Conservation (phyloP, 53 echinoderm and acorn worm species). For the Holothuria scabra region DNA sequence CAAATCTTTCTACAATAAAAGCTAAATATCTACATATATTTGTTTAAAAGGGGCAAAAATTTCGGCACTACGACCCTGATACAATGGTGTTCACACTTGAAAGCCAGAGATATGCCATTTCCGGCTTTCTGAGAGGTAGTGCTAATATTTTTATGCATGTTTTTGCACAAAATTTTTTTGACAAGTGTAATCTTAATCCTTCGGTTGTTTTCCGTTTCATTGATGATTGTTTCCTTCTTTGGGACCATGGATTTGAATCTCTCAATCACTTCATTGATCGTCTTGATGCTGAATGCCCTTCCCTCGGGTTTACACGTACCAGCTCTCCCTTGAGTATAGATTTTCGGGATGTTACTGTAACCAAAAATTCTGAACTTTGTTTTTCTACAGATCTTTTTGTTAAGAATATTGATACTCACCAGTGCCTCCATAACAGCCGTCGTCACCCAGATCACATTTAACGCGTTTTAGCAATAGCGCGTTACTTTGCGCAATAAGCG, state of each 20-base stretch:
- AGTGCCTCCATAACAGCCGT: neutral
- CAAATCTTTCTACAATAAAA: too few relatives aligned
- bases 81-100: too few relatives aligned
- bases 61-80: too few relatives aligned
- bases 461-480: too few relatives aligned
- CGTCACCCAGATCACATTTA: neutral
- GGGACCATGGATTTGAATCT: neutral
- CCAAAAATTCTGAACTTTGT: neutral
- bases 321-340: neutral
- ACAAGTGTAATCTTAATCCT: neutral
- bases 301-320: neutral
- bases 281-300: too few relatives aligned
- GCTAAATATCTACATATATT: too few relatives aligned
- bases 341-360: neutral
- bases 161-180: neutral
- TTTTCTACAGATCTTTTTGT: neutral
- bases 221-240: neutral
- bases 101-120: too few relatives aligned
- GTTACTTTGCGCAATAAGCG: neutral
- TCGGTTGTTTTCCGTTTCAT: neutral
- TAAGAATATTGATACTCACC: too few relatives aligned
- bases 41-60: too few relatives aligned
- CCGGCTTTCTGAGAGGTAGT: too few relatives aligned
- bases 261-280: neutral
- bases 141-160: conserved; percentile 6